Evolutionary conservation across 2,113 vertebrate genomes (phyloP), one percentile per base, ranked within the genome.

Genomic region (Chaenocephalus aceratus): DNA sequence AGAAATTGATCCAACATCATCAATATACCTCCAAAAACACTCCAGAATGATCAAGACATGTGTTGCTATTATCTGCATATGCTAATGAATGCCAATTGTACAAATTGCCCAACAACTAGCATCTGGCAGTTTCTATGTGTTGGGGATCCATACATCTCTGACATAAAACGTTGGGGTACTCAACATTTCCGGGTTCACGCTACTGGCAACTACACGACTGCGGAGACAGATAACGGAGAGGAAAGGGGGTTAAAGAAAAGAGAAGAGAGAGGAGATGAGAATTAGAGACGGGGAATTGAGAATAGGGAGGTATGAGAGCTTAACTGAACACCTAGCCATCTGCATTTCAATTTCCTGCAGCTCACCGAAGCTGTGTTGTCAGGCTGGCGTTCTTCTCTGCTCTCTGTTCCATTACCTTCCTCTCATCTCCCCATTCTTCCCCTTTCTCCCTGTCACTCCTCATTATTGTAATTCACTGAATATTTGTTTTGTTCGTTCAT

Each of bases 321-420:
- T 72, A 77, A 77, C 72, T 60, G 64, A 59, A 62, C 54, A 75
- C 5, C 26, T 9, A 44, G 15, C 64, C 60, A 69, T 84, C 65
- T 84, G 83, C 75, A 77, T 86, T 89, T 91, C 77, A 75, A 79
- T 82, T 75, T 82, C 69, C 56, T 72, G 26, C 62, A 12, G 49
- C 75, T 82, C 6, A 71, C 69, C 48, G 45, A 58, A 4, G 58
- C 72, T 79, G 48, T 36, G 60, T 58, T 74, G 76, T 57, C 79
- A 77, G 59, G 68, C 54, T 52, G 23, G 41, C 58, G 49, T 45
- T 53, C 18, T 26, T 48, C 48, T 21, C 23, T 61, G 4, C 34
- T 41, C 63, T 58, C 45, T 7, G 23, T 59, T 83, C 41, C 46
- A 48, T 79, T 82, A 62, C 15, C 30, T 68, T 48, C 49, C 36